A percentile compares a stretch with the other conserved stretches of the same genome.
These are phyloP conservation scores for Oxyura jamaicensis DNA, from an alignment of 2,113 vertebrate species.

Conservation along the genomic window DNA sequence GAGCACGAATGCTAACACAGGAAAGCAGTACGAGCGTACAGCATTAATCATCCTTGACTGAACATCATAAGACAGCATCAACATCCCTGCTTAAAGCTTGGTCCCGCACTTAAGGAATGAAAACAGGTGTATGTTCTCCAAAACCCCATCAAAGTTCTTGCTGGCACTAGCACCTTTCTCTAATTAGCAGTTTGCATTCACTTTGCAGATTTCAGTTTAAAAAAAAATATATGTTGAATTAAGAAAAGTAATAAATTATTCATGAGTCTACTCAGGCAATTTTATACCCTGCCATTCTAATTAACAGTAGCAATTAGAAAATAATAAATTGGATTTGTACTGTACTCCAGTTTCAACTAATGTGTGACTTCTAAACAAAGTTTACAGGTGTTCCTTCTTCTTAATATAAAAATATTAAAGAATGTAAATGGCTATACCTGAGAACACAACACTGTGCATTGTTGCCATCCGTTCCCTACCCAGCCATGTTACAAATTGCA, in stretches of 20 bases:
- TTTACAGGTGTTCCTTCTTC: background rate
- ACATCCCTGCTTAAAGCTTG: background rate
- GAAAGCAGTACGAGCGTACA: rapidly evolving
- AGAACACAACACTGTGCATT: background rate
- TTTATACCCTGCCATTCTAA: background rate
- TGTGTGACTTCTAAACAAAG: background rate
- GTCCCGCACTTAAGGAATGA: background rate
- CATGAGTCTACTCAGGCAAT: background rate
- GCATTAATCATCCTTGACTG: background rate
- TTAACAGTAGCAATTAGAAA: background rate
- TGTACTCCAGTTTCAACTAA: background rate
- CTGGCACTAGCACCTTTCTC: background rate
- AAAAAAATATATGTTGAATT: background rate
- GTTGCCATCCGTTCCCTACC: background rate
- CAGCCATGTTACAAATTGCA: too few species aligned
- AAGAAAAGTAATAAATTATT: background rate
- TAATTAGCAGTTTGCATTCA: background rate
- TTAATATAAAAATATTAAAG: background rate
- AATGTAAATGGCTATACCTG: background rate
- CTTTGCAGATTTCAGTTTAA: background rate
- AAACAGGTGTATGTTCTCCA: background rate
- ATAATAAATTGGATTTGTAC: background rate
- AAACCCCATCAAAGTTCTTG: background rate
- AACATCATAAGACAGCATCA: background rate
- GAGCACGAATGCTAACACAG: rapidly evolving